These are phyloP conservation scores for Plemyria rubiginata DNA, from an alignment of 2,888 invertebrate species.

Conservation along the genomic window DNA sequence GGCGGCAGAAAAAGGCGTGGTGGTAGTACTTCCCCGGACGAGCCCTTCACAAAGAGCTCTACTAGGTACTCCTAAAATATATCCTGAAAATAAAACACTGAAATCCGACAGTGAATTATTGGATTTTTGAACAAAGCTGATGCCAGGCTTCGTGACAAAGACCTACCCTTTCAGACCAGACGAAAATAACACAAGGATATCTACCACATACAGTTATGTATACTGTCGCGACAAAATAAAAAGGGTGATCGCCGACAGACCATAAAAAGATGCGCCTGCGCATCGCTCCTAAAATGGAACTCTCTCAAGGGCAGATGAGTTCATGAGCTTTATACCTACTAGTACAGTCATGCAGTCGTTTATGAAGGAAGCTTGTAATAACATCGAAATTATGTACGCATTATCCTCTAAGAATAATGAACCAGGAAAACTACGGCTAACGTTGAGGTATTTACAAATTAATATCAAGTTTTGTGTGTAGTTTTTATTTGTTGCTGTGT, in stretches of 20 bases:
- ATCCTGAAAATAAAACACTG: neutral
- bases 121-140: neutral
- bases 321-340: conserved; percentile 38
- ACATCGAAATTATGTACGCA: neutral
- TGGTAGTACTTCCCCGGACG: too few species aligned
- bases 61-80: too few species aligned
- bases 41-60: too few species aligned
- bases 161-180: conserved; percentile 8
- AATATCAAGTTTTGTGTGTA: too few species aligned
- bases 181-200: conserved; percentile 19
- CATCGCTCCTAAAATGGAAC: conserved; percentile 53
- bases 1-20: too few species aligned
- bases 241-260: conserved; percentile 47
- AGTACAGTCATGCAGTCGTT: conserved; percentile 14
- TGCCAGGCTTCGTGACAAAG: conserved; percentile 8
- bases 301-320: conserved; percentile 55
- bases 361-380: conserved; percentile 5
- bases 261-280: conserved; percentile 57
- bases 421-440: neutral
- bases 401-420: neutral
- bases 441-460: neutral
- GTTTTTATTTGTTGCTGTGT: too few species aligned
- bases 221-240: conserved; percentile 43
- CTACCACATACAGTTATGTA: conserved; percentile 24
- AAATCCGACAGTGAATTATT: conserved; percentile 1